These are phyloP conservation scores for Riparia riparia DNA, from an alignment of 2,113 vertebrate species.

Conservation along the genomic window DNA sequence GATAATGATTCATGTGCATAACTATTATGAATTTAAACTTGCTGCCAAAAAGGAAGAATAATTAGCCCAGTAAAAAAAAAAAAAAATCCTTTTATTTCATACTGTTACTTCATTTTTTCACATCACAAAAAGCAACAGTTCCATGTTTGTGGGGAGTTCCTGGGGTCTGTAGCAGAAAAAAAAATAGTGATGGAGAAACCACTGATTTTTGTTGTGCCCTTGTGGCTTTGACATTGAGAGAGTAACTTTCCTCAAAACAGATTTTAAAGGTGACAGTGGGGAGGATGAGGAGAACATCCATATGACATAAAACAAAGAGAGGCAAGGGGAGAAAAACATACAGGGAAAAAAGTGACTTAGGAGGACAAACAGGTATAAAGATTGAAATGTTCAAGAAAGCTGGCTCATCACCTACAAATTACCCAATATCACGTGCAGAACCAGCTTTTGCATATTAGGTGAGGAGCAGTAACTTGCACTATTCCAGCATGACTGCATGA, in stretches of 20 bases:
- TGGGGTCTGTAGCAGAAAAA: not conserved
- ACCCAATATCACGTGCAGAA: not conserved
- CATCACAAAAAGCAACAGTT: not conserved
- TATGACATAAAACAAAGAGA: not conserved
- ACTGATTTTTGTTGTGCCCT: not conserved
- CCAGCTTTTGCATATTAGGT: not conserved
- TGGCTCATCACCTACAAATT: not conserved
- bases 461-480: not conserved
- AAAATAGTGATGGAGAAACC: not conserved
- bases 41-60: not conserved
- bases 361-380: not conserved
- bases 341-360: not conserved
- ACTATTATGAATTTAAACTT: not conserved
- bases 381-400: not conserved
- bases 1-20: not conserved
- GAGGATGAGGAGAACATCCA: not conserved
- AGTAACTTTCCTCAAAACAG: not conserved
- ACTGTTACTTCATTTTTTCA: not conserved
- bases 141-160: not conserved
- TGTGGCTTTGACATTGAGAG: not conserved
- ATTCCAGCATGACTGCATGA: not conserved
- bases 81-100: not conserved
- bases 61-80: not conserved
- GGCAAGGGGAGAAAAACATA: not conserved
- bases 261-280: fast-evolving